Conservation (phyloP, 1,140 invertebrate genomes). For the Berghia stephanieae region DNA sequence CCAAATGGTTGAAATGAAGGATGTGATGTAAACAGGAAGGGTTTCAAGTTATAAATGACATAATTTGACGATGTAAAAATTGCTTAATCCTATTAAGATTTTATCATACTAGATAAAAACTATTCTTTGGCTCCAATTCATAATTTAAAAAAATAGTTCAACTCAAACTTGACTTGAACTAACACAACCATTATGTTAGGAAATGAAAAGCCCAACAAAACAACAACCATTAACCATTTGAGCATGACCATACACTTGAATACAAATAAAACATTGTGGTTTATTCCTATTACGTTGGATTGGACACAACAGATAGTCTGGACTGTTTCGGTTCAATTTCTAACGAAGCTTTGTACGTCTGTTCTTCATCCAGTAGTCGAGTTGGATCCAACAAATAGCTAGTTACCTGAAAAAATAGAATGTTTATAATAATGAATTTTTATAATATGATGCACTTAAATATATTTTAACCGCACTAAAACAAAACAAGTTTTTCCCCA, state of each 20-base stretch:
- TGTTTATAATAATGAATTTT: no score
- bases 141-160: no score
- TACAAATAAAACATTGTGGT: not conserved
- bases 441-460: not conserved
- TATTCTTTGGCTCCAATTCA: no score
- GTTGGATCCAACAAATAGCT: constrained; percentile 83
- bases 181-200: not conserved
- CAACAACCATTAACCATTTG: not conserved
- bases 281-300: constrained; percentile 32
- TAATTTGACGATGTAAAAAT: no score
- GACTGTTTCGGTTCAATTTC: constrained; percentile 81
- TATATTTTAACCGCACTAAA: no score
- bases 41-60: no score
- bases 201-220: not conserved
- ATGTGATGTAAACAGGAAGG: no score
- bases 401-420: constrained; percentile 67
- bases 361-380: constrained; percentile 80
- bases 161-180: not conserved
- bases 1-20: no score
- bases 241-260: not conserved
- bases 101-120: no score
- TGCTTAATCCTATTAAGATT: no score
- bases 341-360: constrained; percentile 83
- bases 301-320: constrained; percentile 54
- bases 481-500: no score